Evolutionary conservation across 35 echinoderm and acorn worm genomes (phyloP), one percentile per base, ranked within the genome.

Genomic region (Holothuria glaberrima): DNA sequence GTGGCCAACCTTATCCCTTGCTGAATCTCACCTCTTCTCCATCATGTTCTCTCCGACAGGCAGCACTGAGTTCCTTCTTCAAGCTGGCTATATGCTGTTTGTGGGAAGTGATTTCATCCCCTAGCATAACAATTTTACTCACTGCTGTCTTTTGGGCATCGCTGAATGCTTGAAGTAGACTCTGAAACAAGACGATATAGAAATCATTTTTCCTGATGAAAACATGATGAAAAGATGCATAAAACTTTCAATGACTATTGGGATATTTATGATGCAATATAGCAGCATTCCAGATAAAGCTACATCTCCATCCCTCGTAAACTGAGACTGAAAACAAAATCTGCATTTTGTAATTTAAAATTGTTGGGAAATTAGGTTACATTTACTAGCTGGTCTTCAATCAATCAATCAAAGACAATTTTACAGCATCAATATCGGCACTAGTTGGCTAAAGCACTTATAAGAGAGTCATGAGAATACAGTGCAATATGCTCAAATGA

Each of bases 21-120:
- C 12, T 28, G 6, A 72, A 88, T 48, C 46, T 88, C 48, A 92
- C 94, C 90, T 89, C 93, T 12, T 83, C 93, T n/a, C 91, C 93
- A 22, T 89, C 75, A 22, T 89, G 80, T 62, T 94, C 93, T 71
- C 97, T 88, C 25, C 77, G 88, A 59, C 97, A 99, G 54, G 88
- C 97, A 56, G 94, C 93, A 85, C 57, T 85, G 33, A 99, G 68
- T 88, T 99, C 97, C 44, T 93, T 92, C 89, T 99, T 99, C 18
- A 99, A 71, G 35, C 87, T 99, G 36, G 73, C 22, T 36, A 93
- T 93, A 82, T 95, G 93, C 68, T 95, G 88, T 54, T 99, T 99
- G 56, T 99, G 93, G 7, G 93, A 95, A 20, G 35, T 28, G 27
- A 95, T 95, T 65, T 99, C 97, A 77, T 79, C 82, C 45, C 95